phyloP scores from a whole-genome alignment of 2,113 vertebrate species.

The Mastomys coucha region DNA sequence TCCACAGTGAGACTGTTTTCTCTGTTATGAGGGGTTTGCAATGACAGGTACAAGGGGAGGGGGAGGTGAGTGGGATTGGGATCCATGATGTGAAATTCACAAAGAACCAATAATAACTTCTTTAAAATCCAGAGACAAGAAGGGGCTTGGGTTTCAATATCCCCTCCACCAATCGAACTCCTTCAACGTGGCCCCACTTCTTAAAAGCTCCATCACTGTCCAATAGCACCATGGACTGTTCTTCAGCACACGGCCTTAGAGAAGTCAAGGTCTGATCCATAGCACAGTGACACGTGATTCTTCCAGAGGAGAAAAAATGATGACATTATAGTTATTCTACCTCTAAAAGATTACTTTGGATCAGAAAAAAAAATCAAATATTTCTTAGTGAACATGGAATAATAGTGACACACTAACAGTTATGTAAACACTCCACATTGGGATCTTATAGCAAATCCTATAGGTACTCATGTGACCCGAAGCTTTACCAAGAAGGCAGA shows the following conservation, averaged over 20 bases:
- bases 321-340: background rate
- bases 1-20: background rate
- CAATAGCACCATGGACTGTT: background rate
- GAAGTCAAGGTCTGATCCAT: background rate
- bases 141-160: background rate
- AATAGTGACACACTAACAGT: background rate
- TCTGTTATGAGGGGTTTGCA: background rate
- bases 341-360: background rate
- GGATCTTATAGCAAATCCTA: background rate
- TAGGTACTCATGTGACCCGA: background rate
- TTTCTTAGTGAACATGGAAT: constrained; percentile 12
- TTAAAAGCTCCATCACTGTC: background rate
- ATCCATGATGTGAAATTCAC: background rate
- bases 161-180: background rate
- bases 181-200: background rate
- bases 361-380: background rate
- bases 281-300: background rate
- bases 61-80: background rate
- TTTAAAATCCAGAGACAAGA: background rate
- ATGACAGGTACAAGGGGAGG: background rate
- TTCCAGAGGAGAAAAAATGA: constrained; percentile 21
- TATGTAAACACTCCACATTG: background rate
- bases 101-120: background rate
- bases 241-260: background rate
- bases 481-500: background rate